Conservation (phyloP, 2,113 vertebrate genomes). For the Xenotilapia flavipinnis region DNA sequence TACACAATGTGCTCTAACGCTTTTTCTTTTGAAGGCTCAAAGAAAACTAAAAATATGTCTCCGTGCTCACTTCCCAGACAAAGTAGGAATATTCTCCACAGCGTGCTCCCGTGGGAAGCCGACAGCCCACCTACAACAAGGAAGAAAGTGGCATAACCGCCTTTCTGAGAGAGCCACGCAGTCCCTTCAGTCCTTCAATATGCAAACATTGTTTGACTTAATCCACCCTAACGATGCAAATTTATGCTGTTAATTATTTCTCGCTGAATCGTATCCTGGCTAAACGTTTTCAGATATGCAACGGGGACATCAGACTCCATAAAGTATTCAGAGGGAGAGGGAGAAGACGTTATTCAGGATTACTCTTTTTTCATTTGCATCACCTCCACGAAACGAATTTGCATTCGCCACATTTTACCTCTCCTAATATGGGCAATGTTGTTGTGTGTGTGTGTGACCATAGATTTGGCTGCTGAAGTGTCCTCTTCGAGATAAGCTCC, state of each 20-base stretch:
- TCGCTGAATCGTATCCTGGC: slow-evolving; percentile 33
- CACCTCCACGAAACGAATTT: slow-evolving; percentile 16
- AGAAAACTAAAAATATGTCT: neutral
- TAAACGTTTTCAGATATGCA: slow-evolving; percentile 52
- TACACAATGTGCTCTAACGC: neutral
- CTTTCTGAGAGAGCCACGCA: neutral
- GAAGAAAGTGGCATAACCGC: neutral
- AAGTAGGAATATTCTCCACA: neutral
- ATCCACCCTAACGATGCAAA: slow-evolving; percentile 67
- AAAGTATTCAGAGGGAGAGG: slow-evolving; percentile 26
- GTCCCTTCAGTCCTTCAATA: slow-evolving; percentile 33
- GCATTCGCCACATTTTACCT: slow-evolving; percentile 29
- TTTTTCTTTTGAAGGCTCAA: neutral
- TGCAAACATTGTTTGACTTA: slow-evolving; percentile 62
- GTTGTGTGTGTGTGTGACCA: slow-evolving; percentile 2
- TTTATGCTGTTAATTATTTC: slow-evolving; percentile 70
- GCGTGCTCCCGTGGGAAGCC: neutral
- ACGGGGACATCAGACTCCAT: slow-evolving; percentile 39
- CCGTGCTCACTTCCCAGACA: neutral
- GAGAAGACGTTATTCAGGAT: slow-evolving; percentile 46
- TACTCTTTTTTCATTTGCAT: slow-evolving; percentile 42
- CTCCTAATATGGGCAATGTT: slow-evolving; percentile 25
- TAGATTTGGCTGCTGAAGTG: slow-evolving; percentile 7
- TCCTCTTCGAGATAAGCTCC: slow-evolving; percentile 28
- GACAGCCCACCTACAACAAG: neutral